These are phyloP conservation scores for Platypus cylindrus DNA, from an alignment of 2,888 invertebrate species.

Conservation along the genomic window DNA sequence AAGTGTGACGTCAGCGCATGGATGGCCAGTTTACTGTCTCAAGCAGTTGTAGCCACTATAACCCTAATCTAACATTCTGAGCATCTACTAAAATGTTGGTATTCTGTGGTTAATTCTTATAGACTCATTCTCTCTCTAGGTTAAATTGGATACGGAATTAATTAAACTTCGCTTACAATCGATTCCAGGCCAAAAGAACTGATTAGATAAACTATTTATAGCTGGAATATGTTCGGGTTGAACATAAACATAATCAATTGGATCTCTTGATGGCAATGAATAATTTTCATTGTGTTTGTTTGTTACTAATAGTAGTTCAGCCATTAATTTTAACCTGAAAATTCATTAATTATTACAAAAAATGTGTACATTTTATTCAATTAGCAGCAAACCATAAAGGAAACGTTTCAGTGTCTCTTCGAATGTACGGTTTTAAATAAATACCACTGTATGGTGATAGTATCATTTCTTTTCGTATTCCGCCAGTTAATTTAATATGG, in stretches of 20 bases:
- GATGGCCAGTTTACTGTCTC: too few species aligned
- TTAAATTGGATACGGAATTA: neutral
- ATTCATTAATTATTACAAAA: neutral
- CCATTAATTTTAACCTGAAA: conserved; percentile 44
- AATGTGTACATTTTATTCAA: neutral
- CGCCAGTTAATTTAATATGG: conserved; percentile 28
- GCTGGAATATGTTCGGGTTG: conserved; percentile 79
- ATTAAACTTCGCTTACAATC: conserved; percentile 49
- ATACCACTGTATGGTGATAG: conserved; percentile 60
- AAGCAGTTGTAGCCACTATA: too few species aligned
- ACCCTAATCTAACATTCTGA: too few species aligned
- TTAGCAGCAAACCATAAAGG: conserved; percentile 48
- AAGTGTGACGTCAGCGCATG: too few species aligned
- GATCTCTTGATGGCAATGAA: conserved; percentile 36
- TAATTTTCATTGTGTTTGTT: conserved; percentile 33
- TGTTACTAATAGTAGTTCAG: conserved; percentile 46
- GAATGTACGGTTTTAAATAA: conserved; percentile 71
- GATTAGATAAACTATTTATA: conserved; percentile 69
- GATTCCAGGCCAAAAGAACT: conserved; percentile 87
- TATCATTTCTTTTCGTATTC: conserved; percentile 34
- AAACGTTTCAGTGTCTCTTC: conserved; percentile 50
- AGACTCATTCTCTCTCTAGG: too few species aligned
- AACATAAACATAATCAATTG: conserved; percentile 79
- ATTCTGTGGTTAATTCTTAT: too few species aligned
- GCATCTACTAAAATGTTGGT: too few species aligned